Evolutionary conservation across 1,140 invertebrate species (phyloP).

Genomic region (Caenorhabditis latens): DNA sequence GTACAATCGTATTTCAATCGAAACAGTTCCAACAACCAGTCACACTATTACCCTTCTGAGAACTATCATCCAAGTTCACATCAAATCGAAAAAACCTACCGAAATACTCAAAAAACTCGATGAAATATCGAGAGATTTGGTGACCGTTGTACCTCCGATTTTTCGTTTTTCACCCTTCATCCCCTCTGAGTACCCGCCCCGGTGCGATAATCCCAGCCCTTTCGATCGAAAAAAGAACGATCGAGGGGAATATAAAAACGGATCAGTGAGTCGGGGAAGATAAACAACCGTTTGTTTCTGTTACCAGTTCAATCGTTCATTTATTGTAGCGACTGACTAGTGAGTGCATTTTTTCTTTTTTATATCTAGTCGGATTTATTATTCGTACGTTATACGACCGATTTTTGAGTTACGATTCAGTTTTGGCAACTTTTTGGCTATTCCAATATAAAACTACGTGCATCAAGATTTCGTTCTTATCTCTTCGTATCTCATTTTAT

Average conservation of each 20-base stretch:
- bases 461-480: too few relatives aligned
- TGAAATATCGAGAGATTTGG: neutral
- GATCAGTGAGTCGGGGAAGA: neutral
- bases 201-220: neutral
- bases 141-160: slow-evolving; percentile 21
- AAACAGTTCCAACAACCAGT: too few relatives aligned
- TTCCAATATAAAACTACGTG: too few relatives aligned
- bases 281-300: neutral
- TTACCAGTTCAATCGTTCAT: slow-evolving; percentile 9
- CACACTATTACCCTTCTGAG: neutral
- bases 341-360: slow-evolving; percentile 12
- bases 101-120: too few relatives aligned
- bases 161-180: neutral
- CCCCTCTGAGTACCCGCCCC: neutral
- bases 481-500: too few relatives aligned
- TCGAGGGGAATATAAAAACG: neutral
- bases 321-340: neutral
- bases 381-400: neutral
- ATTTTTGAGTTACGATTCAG: too few relatives aligned
- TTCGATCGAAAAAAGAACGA: neutral
- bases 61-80: slow-evolving; percentile 18
- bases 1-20: too few relatives aligned
- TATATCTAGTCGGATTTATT: neutral
- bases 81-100: neutral
- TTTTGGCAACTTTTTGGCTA: too few relatives aligned